These are phyloP conservation scores for Epinephelus malabaricus DNA, from an alignment of 2,797 vertebrate genomes.

Conservation along the genomic window DNA sequence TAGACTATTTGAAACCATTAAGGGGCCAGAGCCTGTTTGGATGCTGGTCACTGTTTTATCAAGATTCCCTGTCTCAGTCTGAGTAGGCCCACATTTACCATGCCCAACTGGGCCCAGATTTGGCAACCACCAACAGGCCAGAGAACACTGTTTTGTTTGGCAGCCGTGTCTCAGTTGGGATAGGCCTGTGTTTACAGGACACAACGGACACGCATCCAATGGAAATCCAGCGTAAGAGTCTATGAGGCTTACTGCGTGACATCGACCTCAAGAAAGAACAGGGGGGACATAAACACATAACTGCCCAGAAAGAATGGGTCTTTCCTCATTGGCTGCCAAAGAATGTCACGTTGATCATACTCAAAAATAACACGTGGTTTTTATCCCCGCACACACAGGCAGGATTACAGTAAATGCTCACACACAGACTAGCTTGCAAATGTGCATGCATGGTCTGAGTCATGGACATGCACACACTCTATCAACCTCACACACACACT, in stretches of 20 bases:
- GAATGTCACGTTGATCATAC: slow-evolving; percentile 82
- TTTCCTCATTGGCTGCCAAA: slow-evolving; percentile 82
- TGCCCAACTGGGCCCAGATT: too few relatives aligned
- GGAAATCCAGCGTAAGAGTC: slow-evolving; percentile 52
- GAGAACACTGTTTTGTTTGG: too few relatives aligned
- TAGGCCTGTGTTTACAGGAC: too few relatives aligned
- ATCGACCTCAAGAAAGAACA: slow-evolving; percentile 82
- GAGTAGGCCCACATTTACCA: too few relatives aligned
- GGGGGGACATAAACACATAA: slow-evolving; percentile 75
- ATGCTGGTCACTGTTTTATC: too few relatives aligned
- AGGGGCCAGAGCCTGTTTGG: too few relatives aligned
- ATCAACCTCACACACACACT: background rate
- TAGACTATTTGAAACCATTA: too few relatives aligned
- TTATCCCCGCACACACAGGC: slow-evolving; percentile 63
- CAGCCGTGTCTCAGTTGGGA: too few relatives aligned
- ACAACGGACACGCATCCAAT: too few relatives aligned
- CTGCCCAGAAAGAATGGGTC: slow-evolving; percentile 86
- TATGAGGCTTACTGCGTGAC: slow-evolving; percentile 84
- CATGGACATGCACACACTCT: slow-evolving; percentile 31
- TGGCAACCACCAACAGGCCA: too few relatives aligned
- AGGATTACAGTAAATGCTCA: slow-evolving; percentile 70
- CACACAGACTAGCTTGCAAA: slow-evolving; percentile 30
- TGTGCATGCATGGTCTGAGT: slow-evolving; percentile 30
- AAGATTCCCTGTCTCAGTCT: too few relatives aligned
- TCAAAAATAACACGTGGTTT: slow-evolving; percentile 78